Base-by-base conservation (phyloP, 2,797 vertebrate genomes). In the Bucorvus abyssinicus region DNA sequence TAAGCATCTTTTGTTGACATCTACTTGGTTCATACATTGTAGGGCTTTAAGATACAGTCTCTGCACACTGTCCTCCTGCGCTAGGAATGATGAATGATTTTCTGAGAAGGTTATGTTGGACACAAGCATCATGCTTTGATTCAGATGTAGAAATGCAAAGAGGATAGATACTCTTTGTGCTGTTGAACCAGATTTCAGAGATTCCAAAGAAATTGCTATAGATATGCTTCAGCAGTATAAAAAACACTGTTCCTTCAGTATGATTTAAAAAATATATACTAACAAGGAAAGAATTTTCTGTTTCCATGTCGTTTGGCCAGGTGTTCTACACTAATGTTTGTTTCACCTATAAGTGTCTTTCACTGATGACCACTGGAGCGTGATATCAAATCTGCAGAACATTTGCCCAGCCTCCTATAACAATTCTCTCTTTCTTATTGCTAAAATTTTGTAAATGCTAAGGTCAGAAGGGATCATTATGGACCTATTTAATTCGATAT, bases 1-100 rank as follows among this genome's bases (percentile, higher is more conserved):
- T 60, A 59, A 67, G 7, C 5, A 38, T 8, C 0, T 0, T 8
- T 64, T 42, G 42, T 38, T 9, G 0, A 7, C 78, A 63, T 26
- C 22, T 23, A 34, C 15, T 27, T 36, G 27, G 5, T n/a, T 89
- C 76, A 81, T 52, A 18, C 23, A 11, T 14, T 64, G 17, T 38
- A 63, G 16, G 40, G 6, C 7, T 84, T 81, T 44, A 44, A 68
- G 30, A 14, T 34, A 4, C 2, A 44, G 14, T 3, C 9, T 84
- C 50, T 53, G 7, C 12, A 38, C 10, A 36, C 14, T 61, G 14
- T 38, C 18, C 29, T 69, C 44, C 5, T 20, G 19, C 38, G 21
- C 22, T 45, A 47, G 52, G 67, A 74, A 29, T 17, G 19, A 34
- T 36, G 40, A 57, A 36, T 9, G 9, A 6, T 29, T 57, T 74